Percentiles rank a stretch among this genome's conserved stretches.
phyloP scores from a whole-genome alignment of 2,888 invertebrate genomes.

The Drosophila nigritarsus region DNA sequence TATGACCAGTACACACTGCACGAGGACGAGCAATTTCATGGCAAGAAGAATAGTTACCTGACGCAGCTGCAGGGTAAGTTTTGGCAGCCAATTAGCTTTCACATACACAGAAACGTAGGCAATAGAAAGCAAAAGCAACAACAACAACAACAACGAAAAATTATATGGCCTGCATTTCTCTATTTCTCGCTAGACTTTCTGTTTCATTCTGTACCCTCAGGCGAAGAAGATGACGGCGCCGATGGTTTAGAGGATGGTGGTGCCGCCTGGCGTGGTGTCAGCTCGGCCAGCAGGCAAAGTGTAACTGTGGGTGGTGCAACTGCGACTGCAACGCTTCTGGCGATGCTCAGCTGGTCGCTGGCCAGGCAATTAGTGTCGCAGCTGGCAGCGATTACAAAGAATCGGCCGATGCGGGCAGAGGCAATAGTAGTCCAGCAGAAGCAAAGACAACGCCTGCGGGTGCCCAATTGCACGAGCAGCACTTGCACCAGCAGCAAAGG shows the following conservation, averaged over 20 bases:
- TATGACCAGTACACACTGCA: slow-evolving; percentile 84
- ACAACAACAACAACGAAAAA: slow-evolving; percentile 32
- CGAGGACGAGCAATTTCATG: slow-evolving; percentile 82
- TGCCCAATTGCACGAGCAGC: slow-evolving; percentile 35
- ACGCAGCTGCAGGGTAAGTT: slow-evolving; percentile 84
- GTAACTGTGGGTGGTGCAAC: slow-evolving; percentile 38
- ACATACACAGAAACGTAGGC: slow-evolving; percentile 31
- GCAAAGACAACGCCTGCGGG: slow-evolving; percentile 43
- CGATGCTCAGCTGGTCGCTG: slow-evolving; percentile 69
- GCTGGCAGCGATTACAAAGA: slow-evolving; percentile 54
- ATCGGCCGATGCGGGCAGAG: slow-evolving; percentile 23
- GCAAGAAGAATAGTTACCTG: slow-evolving; percentile 83
- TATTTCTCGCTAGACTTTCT: slow-evolving; percentile 81
- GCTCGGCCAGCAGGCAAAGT: slow-evolving; percentile 45
- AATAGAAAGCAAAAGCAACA: slow-evolving; percentile 19
- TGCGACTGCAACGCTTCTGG: slow-evolving; percentile 56
- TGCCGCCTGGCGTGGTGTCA: slow-evolving; percentile 71
- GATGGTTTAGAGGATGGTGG: slow-evolving; percentile 70
- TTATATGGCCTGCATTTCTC: slow-evolving; percentile 71
- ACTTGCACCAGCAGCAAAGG: slow-evolving; percentile 42
- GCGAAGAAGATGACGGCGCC: slow-evolving; percentile 70
- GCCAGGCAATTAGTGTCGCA: slow-evolving; percentile 73
- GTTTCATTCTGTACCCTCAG: slow-evolving; percentile 83
- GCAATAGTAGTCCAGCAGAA: slow-evolving; percentile 13
- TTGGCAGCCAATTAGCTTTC: slow-evolving; percentile 60